These are phyloP conservation scores for Mycetomoellerius zeteki DNA, from an alignment of 1,140 invertebrate species.

Conservation along the genomic window DNA sequence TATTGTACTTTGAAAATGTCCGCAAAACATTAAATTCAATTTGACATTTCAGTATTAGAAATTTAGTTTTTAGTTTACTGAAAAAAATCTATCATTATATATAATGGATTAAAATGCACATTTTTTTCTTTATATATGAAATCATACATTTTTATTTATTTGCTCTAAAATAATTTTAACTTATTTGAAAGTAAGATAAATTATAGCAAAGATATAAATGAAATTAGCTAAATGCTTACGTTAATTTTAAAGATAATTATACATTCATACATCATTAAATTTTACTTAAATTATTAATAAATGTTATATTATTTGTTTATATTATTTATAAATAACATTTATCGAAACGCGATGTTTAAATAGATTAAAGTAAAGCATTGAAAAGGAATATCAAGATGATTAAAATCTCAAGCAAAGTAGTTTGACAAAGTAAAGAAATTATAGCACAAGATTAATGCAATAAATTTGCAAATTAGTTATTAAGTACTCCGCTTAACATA, in stretches of 20 bases:
- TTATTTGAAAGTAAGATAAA: neutral
- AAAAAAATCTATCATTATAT: neutral
- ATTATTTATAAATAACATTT: neutral
- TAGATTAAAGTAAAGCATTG: neutral
- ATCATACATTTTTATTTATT: neutral
- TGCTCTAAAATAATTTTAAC: neutral
- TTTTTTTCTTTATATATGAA: neutral
- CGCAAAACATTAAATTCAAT: neutral
- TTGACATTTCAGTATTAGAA: neutral
- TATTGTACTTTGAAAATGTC: neutral
- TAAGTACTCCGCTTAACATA: neutral
- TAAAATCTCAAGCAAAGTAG: neutral
- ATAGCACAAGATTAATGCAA: neutral
- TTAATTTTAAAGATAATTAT: neutral
- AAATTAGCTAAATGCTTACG: neutral
- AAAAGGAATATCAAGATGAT: neutral
- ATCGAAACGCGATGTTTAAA: neutral
- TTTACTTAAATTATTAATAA: neutral
- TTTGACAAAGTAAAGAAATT: neutral
- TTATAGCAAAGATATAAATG: neutral
- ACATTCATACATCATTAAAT: neutral
- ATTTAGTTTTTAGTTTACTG: neutral
- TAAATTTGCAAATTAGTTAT: conserved; percentile 22
- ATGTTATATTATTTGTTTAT: neutral
- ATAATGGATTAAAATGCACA: neutral